These are phyloP conservation scores for Coptodon bakossiorum DNA, from an alignment of 2,113 vertebrate genomes.

Conservation along the genomic window DNA sequence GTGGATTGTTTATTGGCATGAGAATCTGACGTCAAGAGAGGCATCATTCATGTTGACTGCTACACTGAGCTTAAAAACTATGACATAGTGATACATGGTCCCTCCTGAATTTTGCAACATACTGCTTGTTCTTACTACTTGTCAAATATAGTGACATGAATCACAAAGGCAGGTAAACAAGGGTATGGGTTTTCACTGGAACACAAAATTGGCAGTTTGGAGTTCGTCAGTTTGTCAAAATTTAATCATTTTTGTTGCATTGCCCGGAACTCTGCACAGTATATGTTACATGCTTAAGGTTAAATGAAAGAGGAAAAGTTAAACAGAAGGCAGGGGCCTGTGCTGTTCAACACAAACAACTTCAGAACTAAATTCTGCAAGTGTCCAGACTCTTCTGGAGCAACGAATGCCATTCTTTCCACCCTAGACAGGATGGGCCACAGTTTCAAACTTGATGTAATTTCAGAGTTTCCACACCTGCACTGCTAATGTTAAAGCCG, in stretches of 20 bases:
- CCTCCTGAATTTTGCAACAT: not conserved
- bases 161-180: not conserved
- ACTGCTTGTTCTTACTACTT: not conserved
- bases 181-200: not conserved
- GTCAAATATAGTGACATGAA: not conserved
- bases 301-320: not conserved
- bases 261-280: not conserved
- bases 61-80: not conserved
- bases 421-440: fast-evolving
- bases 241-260: not conserved
- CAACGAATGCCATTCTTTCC: not conserved
- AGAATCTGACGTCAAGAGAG: not conserved
- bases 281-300: not conserved
- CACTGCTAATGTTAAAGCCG: not conserved
- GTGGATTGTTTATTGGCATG: not conserved
- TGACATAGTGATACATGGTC: not conserved
- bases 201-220: not conserved
- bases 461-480: not conserved
- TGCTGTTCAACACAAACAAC: not conserved
- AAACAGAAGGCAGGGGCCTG: not conserved
- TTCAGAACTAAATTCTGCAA: not conserved
- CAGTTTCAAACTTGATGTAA: not conserved
- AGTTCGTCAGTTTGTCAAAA: fast-evolving
- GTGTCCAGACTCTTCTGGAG: not conserved
- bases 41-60: not conserved